Evolutionary conservation across 1,140 invertebrate genomes (phyloP), one percentile per base, ranked within the genome.

Genomic region (Calephelis nemesis): DNA sequence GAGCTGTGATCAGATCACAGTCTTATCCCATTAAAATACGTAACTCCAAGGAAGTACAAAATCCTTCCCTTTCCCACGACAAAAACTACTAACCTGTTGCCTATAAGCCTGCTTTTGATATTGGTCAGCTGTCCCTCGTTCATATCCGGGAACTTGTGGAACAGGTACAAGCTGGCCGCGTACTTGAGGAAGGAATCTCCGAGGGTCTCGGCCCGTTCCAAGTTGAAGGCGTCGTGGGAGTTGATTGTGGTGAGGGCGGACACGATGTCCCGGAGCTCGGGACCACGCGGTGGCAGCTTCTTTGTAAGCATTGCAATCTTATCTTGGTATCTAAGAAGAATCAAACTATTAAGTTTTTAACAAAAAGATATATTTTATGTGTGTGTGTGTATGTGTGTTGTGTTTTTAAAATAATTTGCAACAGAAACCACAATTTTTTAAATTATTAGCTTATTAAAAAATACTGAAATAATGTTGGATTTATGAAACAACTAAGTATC

Each of bases 131-230:
- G 93, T 0, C 97, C 97, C 87, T 98, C 97, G 71, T 95, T 93
- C 67, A 94, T 94, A 0, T 86, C 83, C 0, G 94, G 93, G 89
- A 95, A 97, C 62, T 93, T 93, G 70, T 95, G 93, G 78, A 94
- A 96, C 10, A 98, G 83, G 79, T 95, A 96, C 0, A 97, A 81
- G 8, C 95, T 96, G 10, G 94, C 91, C 5, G 94, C 94, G 74
- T 96, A 96, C 89, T 98, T 99, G 0, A 98, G 91, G 81, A 97
- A 98, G 0, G 96, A 95, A 90, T 99, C 97, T 0, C 98, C 98
- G 13, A 98, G 92, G 0, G 96, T 96, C 90, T 98, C 97, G 5
- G 96, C 85, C 5, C 97, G 91, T 85, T 98, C 97, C 71, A 97
- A 92, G 83, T 97, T 95, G 63, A 97, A 95, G 6, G 95, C 94